Conservation (phyloP, 2,888 invertebrate species). For the Drosophila niveifrons region DNA sequence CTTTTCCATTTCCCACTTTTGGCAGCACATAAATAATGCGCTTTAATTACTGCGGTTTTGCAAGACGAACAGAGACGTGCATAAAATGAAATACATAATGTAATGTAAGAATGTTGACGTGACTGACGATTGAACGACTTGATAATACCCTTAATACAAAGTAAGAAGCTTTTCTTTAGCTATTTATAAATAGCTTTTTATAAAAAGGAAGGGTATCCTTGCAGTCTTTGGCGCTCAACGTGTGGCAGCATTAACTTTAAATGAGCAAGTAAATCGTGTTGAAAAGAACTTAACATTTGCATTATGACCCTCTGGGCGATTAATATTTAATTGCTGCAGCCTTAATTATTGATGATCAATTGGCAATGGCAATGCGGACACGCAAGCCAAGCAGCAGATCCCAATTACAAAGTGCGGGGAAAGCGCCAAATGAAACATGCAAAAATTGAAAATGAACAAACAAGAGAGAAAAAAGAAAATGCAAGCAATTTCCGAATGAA, state of each 20-base stretch:
- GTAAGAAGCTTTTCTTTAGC: no score
- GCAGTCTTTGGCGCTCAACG: background rate
- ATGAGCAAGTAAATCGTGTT: conserved; percentile 73
- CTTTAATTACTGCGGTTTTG: conserved; percentile 74
- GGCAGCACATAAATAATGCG: conserved; percentile 61
- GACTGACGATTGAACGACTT: no score
- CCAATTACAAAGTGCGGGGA: conserved; percentile 34
- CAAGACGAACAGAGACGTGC: conserved; percentile 15
- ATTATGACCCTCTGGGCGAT: conserved; percentile 49
- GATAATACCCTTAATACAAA: no score
- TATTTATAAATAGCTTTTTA: no score
- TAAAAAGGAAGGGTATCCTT: no score
- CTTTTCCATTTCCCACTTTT: conserved; percentile 43
- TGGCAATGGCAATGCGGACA: conserved; percentile 51
- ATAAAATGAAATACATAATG: conserved; percentile 12
- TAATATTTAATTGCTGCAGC: conserved; percentile 77
- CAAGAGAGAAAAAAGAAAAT: conserved; percentile 13
- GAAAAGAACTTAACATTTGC: conserved; percentile 75
- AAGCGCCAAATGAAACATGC: background rate
- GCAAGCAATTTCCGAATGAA: conserved; percentile 73
- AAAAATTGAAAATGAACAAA: background rate
- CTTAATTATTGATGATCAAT: conserved; percentile 78
- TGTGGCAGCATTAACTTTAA: conserved; percentile 54
- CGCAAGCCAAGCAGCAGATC: conserved; percentile 43
- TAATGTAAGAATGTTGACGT: background rate